Evolutionary conservation across 2,113 vertebrate genomes (phyloP).

Genomic region (Ginglymostoma cirratum): DNA sequence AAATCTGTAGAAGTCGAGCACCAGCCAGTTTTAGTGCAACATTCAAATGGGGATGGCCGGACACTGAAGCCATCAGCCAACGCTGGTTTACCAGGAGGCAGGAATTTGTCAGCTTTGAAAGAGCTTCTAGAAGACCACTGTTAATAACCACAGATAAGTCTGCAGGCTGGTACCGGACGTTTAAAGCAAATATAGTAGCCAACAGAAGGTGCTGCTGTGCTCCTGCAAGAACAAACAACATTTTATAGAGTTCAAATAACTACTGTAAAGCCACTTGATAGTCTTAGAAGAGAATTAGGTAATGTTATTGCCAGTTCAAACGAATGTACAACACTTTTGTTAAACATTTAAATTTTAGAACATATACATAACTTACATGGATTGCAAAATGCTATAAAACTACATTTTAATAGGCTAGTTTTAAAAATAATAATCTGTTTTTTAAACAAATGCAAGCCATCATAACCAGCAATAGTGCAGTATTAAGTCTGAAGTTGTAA

Average conservation of each 20-base stretch:
- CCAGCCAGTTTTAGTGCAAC: slow-evolving; percentile 59
- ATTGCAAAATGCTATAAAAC: neutral
- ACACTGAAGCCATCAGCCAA: slow-evolving; percentile 58
- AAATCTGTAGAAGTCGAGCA: slow-evolving; percentile 62
- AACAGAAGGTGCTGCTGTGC: slow-evolving; percentile 63
- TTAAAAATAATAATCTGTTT: neutral
- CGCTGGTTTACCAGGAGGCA: slow-evolving; percentile 61
- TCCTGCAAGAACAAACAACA: slow-evolving; percentile 46
- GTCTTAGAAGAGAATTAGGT: neutral
- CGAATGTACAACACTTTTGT: neutral
- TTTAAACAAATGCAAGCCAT: neutral
- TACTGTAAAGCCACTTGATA: neutral
- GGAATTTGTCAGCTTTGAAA: slow-evolving; percentile 60
- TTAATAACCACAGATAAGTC: slow-evolving; percentile 63
- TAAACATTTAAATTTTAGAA: neutral
- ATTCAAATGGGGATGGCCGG: slow-evolving; percentile 53
- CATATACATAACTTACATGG: neutral
- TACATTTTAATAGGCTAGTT: neutral
- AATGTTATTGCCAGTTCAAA: neutral
- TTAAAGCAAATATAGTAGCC: slow-evolving; percentile 65
- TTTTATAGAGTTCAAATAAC: neutral
- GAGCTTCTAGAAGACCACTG: slow-evolving; percentile 60
- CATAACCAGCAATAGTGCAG: neutral
- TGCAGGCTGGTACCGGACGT: slow-evolving; percentile 61
- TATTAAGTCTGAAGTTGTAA: neutral